A percentile compares a stretch with the other conserved stretches of the same genome.
phyloP scores from a whole-genome alignment of 2,797 vertebrate genomes.

The Phataginus tetradactyla region DNA sequence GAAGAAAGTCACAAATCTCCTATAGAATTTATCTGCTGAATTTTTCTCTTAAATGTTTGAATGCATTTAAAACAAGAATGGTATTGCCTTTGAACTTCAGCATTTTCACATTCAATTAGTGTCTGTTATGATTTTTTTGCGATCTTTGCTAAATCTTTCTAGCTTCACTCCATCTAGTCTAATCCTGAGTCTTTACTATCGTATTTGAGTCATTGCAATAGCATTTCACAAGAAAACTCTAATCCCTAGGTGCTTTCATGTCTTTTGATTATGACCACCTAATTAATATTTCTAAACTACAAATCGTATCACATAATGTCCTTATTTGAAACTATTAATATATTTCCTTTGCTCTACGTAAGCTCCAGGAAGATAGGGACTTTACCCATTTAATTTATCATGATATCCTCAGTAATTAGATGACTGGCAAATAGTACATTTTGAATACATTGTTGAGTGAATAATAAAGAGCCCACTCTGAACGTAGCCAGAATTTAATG shows the following conservation, averaged over 20 bases:
- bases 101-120: neutral
- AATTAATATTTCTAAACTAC: neutral
- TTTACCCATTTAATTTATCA: neutral
- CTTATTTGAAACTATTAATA: neutral
- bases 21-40: neutral
- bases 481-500: neutral
- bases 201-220: neutral
- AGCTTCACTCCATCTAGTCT: neutral
- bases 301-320: neutral
- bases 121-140: neutral
- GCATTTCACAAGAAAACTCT: neutral
- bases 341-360: neutral
- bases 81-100: neutral
- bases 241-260: neutral
- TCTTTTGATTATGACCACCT: neutral
- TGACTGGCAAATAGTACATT: neutral
- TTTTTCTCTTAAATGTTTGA: constrained; percentile 36
- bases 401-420: neutral
- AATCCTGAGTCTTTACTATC: neutral
- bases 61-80: constrained; percentile 1
- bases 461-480: neutral
- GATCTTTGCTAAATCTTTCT: neutral
- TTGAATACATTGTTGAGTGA: neutral
- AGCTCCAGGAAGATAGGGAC: neutral
- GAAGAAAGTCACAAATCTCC: neutral